These are phyloP conservation scores for Hypanus sabinus DNA, from an alignment of 2,113 vertebrate genomes.

Conservation along the genomic window DNA sequence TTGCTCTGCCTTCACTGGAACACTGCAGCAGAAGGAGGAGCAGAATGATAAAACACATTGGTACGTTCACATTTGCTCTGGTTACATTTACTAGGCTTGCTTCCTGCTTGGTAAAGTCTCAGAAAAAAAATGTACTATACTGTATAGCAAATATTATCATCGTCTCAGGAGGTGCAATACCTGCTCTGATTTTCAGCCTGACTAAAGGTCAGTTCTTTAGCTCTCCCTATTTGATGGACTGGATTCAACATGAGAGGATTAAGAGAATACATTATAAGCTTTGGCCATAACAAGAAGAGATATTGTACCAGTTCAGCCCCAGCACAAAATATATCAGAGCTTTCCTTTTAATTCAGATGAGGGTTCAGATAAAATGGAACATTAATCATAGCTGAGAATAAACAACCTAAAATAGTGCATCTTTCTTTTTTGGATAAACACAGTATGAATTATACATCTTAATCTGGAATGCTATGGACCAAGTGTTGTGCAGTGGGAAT, in stretches of 20 bases:
- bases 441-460: neutral
- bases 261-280: slow-evolving; percentile 12
- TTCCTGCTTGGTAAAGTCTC: neutral
- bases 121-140: neutral
- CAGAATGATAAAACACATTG: no score
- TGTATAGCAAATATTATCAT: neutral
- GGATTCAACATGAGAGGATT: neutral
- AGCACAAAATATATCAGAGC: neutral
- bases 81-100: neutral
- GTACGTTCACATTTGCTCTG: no score
- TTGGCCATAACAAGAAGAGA: neutral
- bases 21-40: no score
- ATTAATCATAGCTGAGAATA: neutral
- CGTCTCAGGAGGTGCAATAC: neutral
- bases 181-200: neutral
- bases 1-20: no score
- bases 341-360: slow-evolving; percentile 2
- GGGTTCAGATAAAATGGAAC: neutral
- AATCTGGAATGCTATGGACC: neutral
- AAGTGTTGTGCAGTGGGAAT: no score
- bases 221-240: neutral
- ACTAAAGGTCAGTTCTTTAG: neutral
- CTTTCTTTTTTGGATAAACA: neutral
- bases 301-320: neutral
- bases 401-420: neutral